phyloP scores from a whole-genome alignment of 2,797 vertebrate species.

The Crax fasciolata region DNA sequence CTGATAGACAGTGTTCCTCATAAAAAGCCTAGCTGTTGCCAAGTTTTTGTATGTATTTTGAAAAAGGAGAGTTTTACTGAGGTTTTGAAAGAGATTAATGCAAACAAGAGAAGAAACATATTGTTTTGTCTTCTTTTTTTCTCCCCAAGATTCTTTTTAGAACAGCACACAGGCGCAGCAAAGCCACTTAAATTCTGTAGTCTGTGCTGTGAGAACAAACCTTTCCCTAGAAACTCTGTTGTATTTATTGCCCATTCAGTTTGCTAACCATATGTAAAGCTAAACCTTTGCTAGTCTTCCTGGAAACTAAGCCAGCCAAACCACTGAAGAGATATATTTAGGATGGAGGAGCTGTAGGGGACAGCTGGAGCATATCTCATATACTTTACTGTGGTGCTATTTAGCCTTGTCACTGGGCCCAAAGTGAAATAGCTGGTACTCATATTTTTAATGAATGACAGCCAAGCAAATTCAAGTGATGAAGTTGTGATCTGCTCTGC shows the following conservation, averaged over 20 bases:
- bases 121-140: neutral
- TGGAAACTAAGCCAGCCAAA: constrained; percentile 50
- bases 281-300: constrained; percentile 53
- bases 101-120: neutral
- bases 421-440: neutral
- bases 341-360: neutral
- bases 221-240: neutral
- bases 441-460: constrained; percentile 35
- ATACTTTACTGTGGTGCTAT: neutral
- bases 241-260: constrained; percentile 49
- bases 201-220: neutral
- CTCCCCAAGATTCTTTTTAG: constrained; percentile 24
- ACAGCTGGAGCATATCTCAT: neutral
- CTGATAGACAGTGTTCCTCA: neutral
- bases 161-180: neutral
- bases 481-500: neutral
- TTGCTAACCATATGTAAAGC: constrained; percentile 5
- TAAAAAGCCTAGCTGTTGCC: neutral
- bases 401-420: neutral
- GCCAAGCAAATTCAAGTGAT: constrained; percentile 23
- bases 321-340: constrained; percentile 65
- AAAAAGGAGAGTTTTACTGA: neutral
- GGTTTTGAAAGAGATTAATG: neutral
- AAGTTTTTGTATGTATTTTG: constrained; percentile 6
- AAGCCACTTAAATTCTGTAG: neutral